Conservation (phyloP, 2,113 vertebrate species). For the Syngnathus floridae region DNA sequence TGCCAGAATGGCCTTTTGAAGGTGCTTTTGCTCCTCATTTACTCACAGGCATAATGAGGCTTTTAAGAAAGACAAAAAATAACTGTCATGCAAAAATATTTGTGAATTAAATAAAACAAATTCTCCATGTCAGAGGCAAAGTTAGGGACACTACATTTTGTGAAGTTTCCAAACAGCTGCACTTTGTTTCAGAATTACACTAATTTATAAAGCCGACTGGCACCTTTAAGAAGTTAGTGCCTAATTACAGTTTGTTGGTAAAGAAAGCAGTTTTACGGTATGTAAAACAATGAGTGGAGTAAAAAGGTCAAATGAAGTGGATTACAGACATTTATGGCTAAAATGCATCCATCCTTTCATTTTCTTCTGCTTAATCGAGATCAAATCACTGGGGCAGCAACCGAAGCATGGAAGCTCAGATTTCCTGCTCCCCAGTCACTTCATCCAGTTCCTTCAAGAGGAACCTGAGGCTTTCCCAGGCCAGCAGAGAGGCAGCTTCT, state of each 20-base stretch:
- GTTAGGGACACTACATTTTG: conserved; percentile 2
- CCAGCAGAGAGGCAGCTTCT: neutral
- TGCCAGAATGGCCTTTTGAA: conserved; percentile 43
- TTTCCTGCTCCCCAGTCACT: neutral
- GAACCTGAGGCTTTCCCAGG: neutral
- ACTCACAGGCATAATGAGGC: conserved; percentile 37
- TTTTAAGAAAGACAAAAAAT: conserved; percentile 25
- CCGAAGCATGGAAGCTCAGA: neutral
- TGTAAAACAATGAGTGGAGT: too few species aligned
- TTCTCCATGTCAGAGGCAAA: conserved; percentile 9
- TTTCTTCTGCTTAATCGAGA: neutral
- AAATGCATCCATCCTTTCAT: neutral
- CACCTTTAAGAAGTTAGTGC: neutral
- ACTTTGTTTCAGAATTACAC: neutral
- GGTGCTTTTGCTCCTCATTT: conserved; percentile 49
- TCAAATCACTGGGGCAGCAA: neutral
- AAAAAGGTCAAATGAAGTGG: neutral
- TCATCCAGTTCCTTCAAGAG: neutral
- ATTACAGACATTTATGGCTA: neutral
- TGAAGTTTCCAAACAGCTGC: conserved; percentile 1
- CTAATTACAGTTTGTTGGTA: neutral
- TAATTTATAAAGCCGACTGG: neutral
- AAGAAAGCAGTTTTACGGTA: neutral
- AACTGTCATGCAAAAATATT: conserved; percentile 19
- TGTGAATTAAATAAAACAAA: conserved; percentile 18